Percentiles rank a stretch among this genome's conserved stretches.
Evolutionary conservation across 2,888 invertebrate genomes (phyloP).

Genomic region (Antitype chi): DNA sequence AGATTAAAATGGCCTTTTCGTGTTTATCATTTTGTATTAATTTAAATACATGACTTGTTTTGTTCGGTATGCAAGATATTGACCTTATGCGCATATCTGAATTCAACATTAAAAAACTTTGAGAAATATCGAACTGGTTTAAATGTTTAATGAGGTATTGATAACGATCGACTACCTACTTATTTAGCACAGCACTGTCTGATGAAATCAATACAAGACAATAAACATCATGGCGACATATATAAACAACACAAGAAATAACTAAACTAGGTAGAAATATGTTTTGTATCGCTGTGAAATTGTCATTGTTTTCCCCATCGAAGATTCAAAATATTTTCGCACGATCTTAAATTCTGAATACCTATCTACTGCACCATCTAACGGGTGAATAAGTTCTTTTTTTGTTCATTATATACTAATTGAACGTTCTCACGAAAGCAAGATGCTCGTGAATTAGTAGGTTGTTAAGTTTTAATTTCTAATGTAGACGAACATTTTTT

Average conservation of each 20-base stretch:
- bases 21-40: constrained; percentile 33
- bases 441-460: constrained; percentile 60
- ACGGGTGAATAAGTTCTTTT: constrained; percentile 71
- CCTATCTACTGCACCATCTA: constrained; percentile 70
- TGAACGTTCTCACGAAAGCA: constrained; percentile 76
- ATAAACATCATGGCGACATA: constrained; percentile 14
- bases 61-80: constrained; percentile 49
- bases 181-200: constrained; percentile 5
- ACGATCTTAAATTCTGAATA: constrained; percentile 78
- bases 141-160: constrained; percentile 29
- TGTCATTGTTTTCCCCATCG: constrained; percentile 51
- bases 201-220: constrained; percentile 29
- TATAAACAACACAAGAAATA: constrained; percentile 14
- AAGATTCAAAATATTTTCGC: constrained; percentile 73
- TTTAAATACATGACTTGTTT: constrained; percentile 44
- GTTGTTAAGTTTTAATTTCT: constrained; percentile 64
- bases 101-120: constrained; percentile 9
- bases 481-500: constrained; percentile 9
- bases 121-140: constrained; percentile 45
- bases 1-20: constrained; percentile 50
- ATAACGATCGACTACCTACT: constrained; percentile 32
- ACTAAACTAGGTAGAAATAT: constrained; percentile 54
- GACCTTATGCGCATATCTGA: constrained; percentile 48
- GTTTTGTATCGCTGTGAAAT: constrained; percentile 54
- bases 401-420: constrained; percentile 68